Base-by-base conservation (phyloP, 1,140 invertebrate species). In the Solenopsis invicta region DNA sequence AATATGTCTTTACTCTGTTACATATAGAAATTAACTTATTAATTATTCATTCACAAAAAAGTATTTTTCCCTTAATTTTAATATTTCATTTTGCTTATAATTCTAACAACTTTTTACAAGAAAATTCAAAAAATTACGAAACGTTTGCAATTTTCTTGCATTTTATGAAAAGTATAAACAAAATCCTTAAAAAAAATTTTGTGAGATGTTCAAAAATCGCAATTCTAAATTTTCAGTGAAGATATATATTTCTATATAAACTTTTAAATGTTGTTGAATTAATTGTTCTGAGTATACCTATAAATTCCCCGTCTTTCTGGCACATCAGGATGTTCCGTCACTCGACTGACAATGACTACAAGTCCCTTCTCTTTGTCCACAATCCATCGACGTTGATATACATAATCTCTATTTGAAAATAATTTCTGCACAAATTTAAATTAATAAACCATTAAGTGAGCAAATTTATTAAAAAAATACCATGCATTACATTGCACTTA, bases 331-430 rank as follows among this genome's bases (percentile, higher is more conserved):
- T 97, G 97, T 88, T 96, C 95, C 16, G 96, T 97, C 18, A 96
- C 96, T 92, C 96, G 96, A 85, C 96, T 97, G 48, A 97, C 93
- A 77, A 98, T 96, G 18, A 97, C 94, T 52, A 97, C 96, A 3
- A 96, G 93, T 61, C 95, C 95, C 10, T 92, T 93, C 12, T 96
- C 93, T 64, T 95, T 93, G 91, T 97, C 96, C 45, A 97, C 94
- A 8, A 96, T 89, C 93, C 97, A 98, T 8, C 97, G 96, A 6
- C 98, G 96, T 87, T 98, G 97, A 93, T 98, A 99, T 0, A 98
- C 97, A 93, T 99, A 99, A 94, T 98, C 98, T 48, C 98, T 96
- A 94, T 99, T 98, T 3, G 97, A 96, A 94, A 98, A 98, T 87
- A 98, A 95, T 92, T 96, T 96, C 96, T 98, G 94, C 37, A 96